Base-by-base conservation (phyloP, 2,888 invertebrate species). In the Tuta absoluta region DNA sequence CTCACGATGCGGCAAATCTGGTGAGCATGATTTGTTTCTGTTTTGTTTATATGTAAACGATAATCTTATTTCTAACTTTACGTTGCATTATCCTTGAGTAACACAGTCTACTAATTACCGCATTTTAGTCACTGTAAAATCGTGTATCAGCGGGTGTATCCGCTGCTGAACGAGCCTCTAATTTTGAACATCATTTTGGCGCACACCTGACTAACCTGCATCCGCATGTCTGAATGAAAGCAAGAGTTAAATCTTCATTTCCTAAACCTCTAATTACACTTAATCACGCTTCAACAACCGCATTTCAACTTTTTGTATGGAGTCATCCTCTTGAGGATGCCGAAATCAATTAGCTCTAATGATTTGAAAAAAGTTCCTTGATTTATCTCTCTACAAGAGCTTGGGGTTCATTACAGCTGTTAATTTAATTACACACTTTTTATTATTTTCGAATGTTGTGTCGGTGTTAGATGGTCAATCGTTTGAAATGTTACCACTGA, bases 1-100 rank as follows among this genome's bases (percentile, higher is more conserved):
- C 88, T 92, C 95, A 76, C 93, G 94, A 79, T 95, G 95, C 84
- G 95, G 95, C 82, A 95, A 95, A 91, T 95, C 95, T 77, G 95
- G 95, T 95, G 87, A 93, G 93, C 84, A 74, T 33, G 17, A 8
- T 21, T 51, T n/a, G 10, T 49, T 1, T 49, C 49, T 49, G 19
- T 2, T 19, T 10, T 49, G 49, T n/a, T 21, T 10, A 21, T 49
- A 21, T 49, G 14, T 14, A 38, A n/a, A 8, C 10, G 7, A 33
- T 33, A 7, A 33, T 33, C 33, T 33, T 28, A 33, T 10, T 8
- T 33, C 8, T 33, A 33, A 1, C 4, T 33, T 33, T 33, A 33
- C 10, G 10, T 8, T 33, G 10, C 28, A 28, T 28, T 28, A 33
- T 33, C 1, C 8, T 10, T 33, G 33, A 33, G 4, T 33, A 7